phyloP scores from a whole-genome alignment of 2,888 invertebrate genomes.

The Encarsia formosa region DNA sequence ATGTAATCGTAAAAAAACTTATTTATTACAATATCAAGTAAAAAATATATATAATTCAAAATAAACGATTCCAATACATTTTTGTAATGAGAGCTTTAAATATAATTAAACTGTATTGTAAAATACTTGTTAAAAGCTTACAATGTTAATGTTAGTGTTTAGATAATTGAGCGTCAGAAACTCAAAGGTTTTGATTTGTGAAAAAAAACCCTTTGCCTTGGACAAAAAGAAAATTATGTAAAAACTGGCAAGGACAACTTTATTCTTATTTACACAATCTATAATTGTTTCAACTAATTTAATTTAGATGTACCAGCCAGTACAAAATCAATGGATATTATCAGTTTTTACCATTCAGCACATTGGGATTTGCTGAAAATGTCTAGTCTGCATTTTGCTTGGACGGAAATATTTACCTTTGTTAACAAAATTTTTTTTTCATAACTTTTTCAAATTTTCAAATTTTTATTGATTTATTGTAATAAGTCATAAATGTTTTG shows the following conservation, averaged over 20 bases:
- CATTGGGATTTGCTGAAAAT: too few relatives aligned
- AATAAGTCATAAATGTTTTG: too few relatives aligned
- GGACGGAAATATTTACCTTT: neutral
- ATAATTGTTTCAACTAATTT: too few relatives aligned
- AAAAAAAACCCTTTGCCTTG: neutral
- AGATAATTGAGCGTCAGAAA: slow-evolving; percentile 18
- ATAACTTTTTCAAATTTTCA: neutral
- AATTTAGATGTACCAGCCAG: too few relatives aligned
- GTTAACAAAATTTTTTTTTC: neutral
- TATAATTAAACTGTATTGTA: slow-evolving; percentile 25
- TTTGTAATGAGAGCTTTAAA: slow-evolving; percentile 25
- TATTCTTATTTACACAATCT: too few relatives aligned
- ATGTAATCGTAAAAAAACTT: slow-evolving; percentile 17
- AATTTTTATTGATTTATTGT: too few relatives aligned
- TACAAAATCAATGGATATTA: too few relatives aligned
- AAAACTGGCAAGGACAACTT: slow-evolving; percentile 5
- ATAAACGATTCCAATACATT: slow-evolving; percentile 20
- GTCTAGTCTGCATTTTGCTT: neutral
- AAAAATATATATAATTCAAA: slow-evolving; percentile 14
- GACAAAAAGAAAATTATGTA: neutral
- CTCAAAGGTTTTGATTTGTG: neutral
- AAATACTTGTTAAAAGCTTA: slow-evolving; percentile 26
- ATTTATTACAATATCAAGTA: slow-evolving; percentile 13
- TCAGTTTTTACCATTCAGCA: too few relatives aligned
- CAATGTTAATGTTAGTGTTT: slow-evolving; percentile 25